Percentiles rank a stretch among this genome's conserved stretches.
These are phyloP conservation scores for Silurus glanis DNA, from an alignment of 2,113 vertebrate genomes.

Conservation along the genomic window DNA sequence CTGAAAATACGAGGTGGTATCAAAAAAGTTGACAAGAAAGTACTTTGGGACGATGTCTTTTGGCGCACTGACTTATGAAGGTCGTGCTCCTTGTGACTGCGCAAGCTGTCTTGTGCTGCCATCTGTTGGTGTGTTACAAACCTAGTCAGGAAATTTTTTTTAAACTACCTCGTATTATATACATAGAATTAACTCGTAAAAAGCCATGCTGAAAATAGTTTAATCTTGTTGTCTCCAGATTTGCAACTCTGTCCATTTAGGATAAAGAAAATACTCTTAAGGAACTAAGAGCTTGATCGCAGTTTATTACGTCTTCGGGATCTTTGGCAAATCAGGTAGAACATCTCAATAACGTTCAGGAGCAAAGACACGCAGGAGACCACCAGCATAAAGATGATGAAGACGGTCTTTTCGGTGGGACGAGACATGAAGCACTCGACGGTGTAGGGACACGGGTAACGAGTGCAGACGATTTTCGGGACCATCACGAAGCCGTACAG, in stretches of 20 bases:
- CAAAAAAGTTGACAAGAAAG: no score
- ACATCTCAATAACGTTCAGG: conserved; percentile 88
- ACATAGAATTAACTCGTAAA: background rate
- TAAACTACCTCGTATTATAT: background rate
- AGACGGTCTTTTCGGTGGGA: conserved; percentile 95
- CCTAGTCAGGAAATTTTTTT: no score
- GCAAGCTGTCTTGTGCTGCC: no score
- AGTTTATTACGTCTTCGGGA: background rate
- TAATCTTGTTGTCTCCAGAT: background rate
- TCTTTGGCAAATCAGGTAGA: conserved; percentile 75
- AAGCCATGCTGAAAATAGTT: background rate
- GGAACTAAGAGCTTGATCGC: background rate
- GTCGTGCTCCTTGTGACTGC: no score
- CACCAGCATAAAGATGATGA: conserved; percentile 82
- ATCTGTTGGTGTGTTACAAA: no score
- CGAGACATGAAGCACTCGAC: conserved; percentile 97
- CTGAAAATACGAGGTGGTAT: background rate
- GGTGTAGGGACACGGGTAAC: conserved; percentile 86
- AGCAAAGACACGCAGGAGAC: conserved; percentile 84
- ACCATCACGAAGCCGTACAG: conserved; percentile 89
- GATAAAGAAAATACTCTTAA: conserved; percentile 4
- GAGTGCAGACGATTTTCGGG: conserved; percentile 80
- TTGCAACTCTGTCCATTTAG: background rate
- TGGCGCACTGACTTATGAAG: no score
- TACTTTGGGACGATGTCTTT: no score